Conservation (phyloP, 2,797 vertebrate genomes). For the Phalloptychus januarius region DNA sequence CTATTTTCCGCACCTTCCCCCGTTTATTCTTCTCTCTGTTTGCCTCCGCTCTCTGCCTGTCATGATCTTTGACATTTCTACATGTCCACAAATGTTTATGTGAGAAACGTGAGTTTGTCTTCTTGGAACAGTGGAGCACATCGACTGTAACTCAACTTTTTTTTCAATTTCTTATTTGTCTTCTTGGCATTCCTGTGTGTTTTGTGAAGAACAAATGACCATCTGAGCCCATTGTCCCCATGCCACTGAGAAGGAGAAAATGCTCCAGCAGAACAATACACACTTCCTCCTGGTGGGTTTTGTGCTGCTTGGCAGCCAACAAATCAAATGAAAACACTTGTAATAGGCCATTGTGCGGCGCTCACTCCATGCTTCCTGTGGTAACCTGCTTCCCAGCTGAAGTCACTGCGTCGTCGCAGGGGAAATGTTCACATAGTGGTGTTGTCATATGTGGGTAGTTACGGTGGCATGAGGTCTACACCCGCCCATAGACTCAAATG, state of each 20-base stretch:
- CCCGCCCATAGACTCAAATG: not conserved
- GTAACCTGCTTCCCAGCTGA: constrained; percentile 48
- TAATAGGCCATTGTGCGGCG: constrained; percentile 60
- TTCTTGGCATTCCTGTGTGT: constrained; percentile 16
- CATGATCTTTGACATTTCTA: constrained; percentile 1
- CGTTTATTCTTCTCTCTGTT: not conserved
- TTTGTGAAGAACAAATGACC: constrained; percentile 26
- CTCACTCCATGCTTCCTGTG: constrained; percentile 54
- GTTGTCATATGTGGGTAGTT: not conserved
- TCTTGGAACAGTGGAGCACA: not conserved
- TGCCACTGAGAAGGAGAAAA: constrained; percentile 45
- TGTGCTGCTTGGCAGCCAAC: constrained; percentile 13
- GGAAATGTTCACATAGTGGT: constrained; percentile 21
- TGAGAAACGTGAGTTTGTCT: not conserved
- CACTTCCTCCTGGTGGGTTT: constrained; percentile 54
- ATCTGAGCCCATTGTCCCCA: constrained; percentile 56
- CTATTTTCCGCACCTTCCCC: not conserved
- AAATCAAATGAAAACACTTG: constrained; percentile 35
- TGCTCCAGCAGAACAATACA: constrained; percentile 63
- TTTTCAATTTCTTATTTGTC: not conserved
- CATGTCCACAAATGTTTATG: not conserved
- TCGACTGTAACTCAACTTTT: not conserved
- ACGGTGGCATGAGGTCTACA: not conserved
- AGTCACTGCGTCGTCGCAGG: constrained; percentile 44
- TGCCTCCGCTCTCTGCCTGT: not conserved